Base-by-base conservation (phyloP, 1,140 invertebrate species). In the Orius insidiosus region DNA sequence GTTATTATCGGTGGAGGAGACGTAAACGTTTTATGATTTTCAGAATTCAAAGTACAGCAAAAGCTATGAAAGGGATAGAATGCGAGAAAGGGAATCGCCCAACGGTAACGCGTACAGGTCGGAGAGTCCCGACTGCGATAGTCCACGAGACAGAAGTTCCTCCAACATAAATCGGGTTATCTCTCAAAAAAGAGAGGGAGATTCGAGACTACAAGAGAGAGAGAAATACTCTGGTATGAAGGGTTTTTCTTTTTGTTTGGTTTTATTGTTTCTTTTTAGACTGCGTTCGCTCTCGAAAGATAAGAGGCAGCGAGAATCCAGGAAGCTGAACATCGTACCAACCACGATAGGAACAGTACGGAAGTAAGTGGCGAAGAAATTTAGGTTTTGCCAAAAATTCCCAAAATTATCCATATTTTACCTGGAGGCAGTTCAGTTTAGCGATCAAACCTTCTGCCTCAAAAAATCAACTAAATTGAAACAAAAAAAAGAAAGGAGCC, bases 121-220 rank as follows among this genome's bases (percentile, higher is more conserved):
- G 58, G 80, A 80, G 53, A 74, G 74, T 49, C 74, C 74, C 43
- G 68, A 77, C 59, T 70, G 77, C 57, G 68, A 74, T 63, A 67
- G 74, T 48, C 74, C 78, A 41, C 68, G 70, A 53, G 73, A 82
- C 57, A 67, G 74, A 55, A 76, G 80, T 54, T 70, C 76, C 61
- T 69, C 71, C 52, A 83, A 85, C 64, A 78, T 60, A 84, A 84
- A 67, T 74, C 80, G 45, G 53, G 50, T 66, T 80, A 82, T 69
- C 63, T 83, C 63, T 76, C 84, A 57, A 78, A 80, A 68, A 70
- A 75, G 64, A 71, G 76, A n/a, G n/a, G n/a, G n/a, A n/a, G n/a
- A n/a, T n/a, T n/a, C n/a, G n/a, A 53, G 77, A 85, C 67, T 84
- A 85, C 75, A 83, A 87, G 76, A 84, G 84, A 76, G n/a, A n/a